Conservation (phyloP, 1,140 invertebrate species). For the Heliconius eleuchia region DNA sequence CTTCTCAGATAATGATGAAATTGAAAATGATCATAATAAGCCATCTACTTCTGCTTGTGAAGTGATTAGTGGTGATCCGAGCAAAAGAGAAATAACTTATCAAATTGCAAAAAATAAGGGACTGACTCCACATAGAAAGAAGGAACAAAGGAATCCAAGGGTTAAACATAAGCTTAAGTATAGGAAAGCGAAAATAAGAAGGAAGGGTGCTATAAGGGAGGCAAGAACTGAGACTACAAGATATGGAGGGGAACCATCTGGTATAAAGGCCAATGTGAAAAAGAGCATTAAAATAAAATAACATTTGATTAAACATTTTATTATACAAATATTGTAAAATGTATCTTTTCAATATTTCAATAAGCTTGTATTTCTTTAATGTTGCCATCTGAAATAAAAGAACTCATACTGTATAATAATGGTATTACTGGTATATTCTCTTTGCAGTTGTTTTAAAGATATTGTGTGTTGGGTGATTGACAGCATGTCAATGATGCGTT, state of each 20-base stretch:
- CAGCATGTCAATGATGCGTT: too few relatives aligned
- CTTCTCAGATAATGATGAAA: slow-evolving; percentile 67
- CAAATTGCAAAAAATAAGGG: slow-evolving; percentile 98
- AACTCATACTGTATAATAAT: slow-evolving; percentile 4
- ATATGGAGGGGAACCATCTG: slow-evolving; percentile 95
- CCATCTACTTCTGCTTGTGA: slow-evolving; percentile 55
- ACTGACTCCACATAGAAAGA: slow-evolving; percentile 92
- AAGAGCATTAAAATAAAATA: slow-evolving; percentile 94
- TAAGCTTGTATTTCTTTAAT: slow-evolving; percentile 58
- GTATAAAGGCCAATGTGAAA: slow-evolving; percentile 92
- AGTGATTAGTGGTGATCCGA: slow-evolving; percentile 55
- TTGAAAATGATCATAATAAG: slow-evolving; percentile 63
- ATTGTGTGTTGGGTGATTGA: too few relatives aligned
- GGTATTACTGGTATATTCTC: not conserved
- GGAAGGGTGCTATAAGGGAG: slow-evolving; percentile 93
- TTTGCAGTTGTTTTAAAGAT: not conserved
- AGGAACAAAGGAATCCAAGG: slow-evolving; percentile 95
- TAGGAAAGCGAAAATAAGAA: slow-evolving; percentile 92
- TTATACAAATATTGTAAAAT: slow-evolving; percentile 48
- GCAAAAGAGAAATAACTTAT: slow-evolving; percentile 93
- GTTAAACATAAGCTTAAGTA: slow-evolving; percentile 96
- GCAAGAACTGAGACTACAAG: slow-evolving; percentile 88
- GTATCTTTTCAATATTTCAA: slow-evolving; percentile 54
- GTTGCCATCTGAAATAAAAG: slow-evolving; percentile 73
- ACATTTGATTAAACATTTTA: slow-evolving; percentile 41